Percentiles rank a stretch among this genome's conserved stretches.
Evolutionary conservation across 1,140 invertebrate species (phyloP).

Genomic region (Globodera rostochiensis): DNA sequence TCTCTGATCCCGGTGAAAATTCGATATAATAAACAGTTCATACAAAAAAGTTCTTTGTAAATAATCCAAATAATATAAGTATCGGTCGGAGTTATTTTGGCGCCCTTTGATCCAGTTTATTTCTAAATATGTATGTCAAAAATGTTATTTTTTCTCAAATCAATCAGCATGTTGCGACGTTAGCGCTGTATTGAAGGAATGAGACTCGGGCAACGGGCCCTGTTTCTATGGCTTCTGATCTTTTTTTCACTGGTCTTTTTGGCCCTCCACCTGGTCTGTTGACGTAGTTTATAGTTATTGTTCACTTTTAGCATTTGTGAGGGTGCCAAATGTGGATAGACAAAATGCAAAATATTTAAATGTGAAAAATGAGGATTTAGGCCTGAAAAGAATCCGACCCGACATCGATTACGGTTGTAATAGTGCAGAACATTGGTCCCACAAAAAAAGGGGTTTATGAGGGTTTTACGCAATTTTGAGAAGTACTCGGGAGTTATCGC

Average conservation of each 20-base stretch:
- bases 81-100: not conserved
- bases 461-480: too few relatives aligned
- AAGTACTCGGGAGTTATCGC: too few relatives aligned
- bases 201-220: not conserved
- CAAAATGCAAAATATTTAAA: not conserved
- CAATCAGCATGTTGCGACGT: not conserved
- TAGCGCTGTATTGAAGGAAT: not conserved
- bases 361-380: not conserved
- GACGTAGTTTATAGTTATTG: too few relatives aligned
- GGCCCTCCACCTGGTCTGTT: conserved; percentile 5
- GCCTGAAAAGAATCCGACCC: too few relatives aligned
- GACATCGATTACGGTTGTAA: too few relatives aligned
- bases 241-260: conserved; percentile 1
- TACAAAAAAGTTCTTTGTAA: not conserved
- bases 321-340: too few relatives aligned
- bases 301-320: too few relatives aligned
- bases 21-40: too few relatives aligned
- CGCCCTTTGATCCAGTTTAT: not conserved
- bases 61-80: not conserved
- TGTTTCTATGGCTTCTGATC: not conserved
- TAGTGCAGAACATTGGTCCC: too few relatives aligned
- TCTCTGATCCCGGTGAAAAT: not conserved
- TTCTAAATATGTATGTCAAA: not conserved
- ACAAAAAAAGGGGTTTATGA: too few relatives aligned
- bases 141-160: not conserved